Base-by-base conservation (phyloP, 2,113 vertebrate genomes). In the Cariama cristata region DNA sequence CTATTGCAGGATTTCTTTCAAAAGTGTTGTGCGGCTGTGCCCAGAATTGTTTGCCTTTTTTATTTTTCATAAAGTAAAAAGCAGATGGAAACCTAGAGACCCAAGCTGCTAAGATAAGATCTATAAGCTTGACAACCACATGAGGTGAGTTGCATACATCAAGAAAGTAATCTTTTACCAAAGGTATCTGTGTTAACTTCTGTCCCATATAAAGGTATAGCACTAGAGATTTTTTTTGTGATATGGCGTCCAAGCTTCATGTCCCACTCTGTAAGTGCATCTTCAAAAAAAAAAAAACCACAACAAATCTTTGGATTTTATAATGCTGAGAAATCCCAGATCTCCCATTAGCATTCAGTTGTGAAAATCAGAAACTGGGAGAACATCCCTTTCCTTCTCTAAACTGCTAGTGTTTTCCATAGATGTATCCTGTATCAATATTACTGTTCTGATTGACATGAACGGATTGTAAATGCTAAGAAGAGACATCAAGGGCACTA, bases 21-120 rank as follows among this genome's bases (percentile, higher is more conserved):
- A 71, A 87, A 52, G 42, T 63, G 64, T 47, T 67, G 42, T 69
- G 80, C 63, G 84, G 58, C 86, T 86, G 58, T 66, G 84, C 55
- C 52, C 69, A 74, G 56, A 17, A 79, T 18, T 66, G 7, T 42
- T 58, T 52, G 32, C 12, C 3, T 23, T 60, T 56, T 33, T 59
- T 62, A 35, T 69, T 44, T 30, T 5, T 19, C 14, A 47, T 53
- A 0, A 71, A 90, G 52, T 19, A 45, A 81, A 88, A 94, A 85
- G 85, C 85, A 95, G 92, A 94, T 93, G 88, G 88, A 94, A 44
- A 85, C 32, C 47, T 75, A 79, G 81, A 88, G 94, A 71, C 68
- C 73, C 44, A 85, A 59, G 84, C 60, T 87, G 90, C 64, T 49
- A 30, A 49, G 42, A 16, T 32, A 77, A 55, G 77, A 94, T 52